Evolutionary conservation across 2,888 invertebrate genomes (phyloP).

Genomic region (Coelinius sp.): DNA sequence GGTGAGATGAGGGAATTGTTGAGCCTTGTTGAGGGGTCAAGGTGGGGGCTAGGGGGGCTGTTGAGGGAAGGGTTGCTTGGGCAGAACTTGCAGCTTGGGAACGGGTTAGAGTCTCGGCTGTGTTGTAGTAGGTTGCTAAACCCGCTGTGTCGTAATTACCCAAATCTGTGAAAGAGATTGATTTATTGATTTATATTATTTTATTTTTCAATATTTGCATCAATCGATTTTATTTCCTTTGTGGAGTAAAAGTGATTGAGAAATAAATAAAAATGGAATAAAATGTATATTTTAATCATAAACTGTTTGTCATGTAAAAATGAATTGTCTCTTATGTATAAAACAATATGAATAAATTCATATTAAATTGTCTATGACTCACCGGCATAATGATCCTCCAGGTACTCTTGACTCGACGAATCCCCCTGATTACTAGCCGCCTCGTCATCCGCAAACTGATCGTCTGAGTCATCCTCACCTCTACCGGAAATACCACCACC

Average conservation of each 20-base stretch:
- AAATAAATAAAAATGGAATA: neutral
- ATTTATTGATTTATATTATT: neutral
- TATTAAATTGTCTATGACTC: constrained; percentile 13
- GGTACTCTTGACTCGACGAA: constrained; percentile 74
- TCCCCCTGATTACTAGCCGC: constrained; percentile 73
- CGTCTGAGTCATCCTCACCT: constrained; percentile 72
- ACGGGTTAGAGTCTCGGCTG: constrained; percentile 66
- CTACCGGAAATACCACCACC: constrained; percentile 58
- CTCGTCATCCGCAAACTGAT: constrained; percentile 76
- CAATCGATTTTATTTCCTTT: neutral
- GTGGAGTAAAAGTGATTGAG: neutral
- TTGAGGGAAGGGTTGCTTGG: constrained; percentile 37
- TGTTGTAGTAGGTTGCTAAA: constrained; percentile 68
- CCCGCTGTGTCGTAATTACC: constrained; percentile 70
- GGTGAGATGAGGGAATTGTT: constrained; percentile 50
- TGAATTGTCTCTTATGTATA: neutral
- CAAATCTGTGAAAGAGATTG: constrained; percentile 63
- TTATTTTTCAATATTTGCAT: neutral
- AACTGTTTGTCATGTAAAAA: neutral
- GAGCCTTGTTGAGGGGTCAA: constrained; percentile 21
- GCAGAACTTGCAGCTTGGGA: constrained; percentile 58
- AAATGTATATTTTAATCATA: neutral
- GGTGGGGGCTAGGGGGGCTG: constrained; percentile 34
- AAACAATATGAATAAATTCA: neutral
- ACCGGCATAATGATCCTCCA: constrained; percentile 70